Evolutionary conservation across 2,888 invertebrate species (phyloP).

Genomic region (Drosophila putrida): DNA sequence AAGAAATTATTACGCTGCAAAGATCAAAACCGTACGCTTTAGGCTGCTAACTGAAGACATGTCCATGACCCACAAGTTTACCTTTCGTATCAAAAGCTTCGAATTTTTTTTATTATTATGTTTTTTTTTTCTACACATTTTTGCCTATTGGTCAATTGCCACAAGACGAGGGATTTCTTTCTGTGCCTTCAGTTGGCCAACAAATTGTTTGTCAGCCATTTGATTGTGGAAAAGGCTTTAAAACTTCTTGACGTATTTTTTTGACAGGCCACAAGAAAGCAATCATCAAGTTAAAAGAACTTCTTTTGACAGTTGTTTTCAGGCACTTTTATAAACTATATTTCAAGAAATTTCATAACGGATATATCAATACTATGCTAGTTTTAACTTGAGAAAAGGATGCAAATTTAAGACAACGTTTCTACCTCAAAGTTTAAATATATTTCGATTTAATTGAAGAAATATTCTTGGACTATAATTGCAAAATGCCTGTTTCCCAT

Average conservation of each 20-base stretch:
- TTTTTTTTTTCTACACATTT: not conserved
- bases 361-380: not conserved
- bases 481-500: no score
- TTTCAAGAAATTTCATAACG: not conserved
- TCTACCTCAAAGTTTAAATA: no score
- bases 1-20: conserved; percentile 57
- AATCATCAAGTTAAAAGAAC: conserved; percentile 9
- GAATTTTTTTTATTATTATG: not conserved
- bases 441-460: no score
- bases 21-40: conserved; percentile 59
- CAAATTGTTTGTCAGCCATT: conserved; percentile 20
- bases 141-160: conserved; percentile 21
- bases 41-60: conserved; percentile 5
- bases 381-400: no score
- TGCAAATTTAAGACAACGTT: no score
- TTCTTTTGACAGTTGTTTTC: conserved; percentile 22
- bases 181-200: not conserved
- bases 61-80: conserved; percentile 35
- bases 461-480: no score
- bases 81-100: conserved; percentile 11
- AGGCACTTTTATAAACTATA: conserved; percentile 8
- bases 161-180: not conserved
- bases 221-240: conserved; percentile 21
- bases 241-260: conserved; percentile 14
- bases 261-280: conserved; percentile 10